Evolutionary conservation across 2,888 invertebrate species (phyloP).

Genomic region (Amiota mariae): DNA sequence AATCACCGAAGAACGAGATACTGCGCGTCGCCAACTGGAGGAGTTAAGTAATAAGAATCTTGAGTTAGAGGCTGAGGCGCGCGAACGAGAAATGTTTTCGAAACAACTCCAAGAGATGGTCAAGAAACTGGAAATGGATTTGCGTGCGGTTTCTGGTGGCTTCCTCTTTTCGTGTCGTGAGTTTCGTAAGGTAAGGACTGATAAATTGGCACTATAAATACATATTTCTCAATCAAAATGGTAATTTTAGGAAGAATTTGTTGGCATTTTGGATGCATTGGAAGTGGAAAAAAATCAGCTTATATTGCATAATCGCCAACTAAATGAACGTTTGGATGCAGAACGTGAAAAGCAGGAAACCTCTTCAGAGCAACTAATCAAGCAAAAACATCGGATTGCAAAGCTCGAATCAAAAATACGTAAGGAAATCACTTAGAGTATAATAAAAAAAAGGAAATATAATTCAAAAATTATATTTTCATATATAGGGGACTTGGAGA

Average conservation of each 20-base stretch:
- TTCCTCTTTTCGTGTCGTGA: slow-evolving; percentile 72
- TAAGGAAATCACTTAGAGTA: slow-evolving; percentile 11
- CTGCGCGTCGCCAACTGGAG: slow-evolving; percentile 53
- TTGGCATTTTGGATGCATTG: slow-evolving; percentile 67
- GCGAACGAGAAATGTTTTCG: slow-evolving; percentile 57
- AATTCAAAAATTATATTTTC: slow-evolving; percentile 5
- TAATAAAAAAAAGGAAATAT: neutral
- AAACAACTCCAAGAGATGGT: slow-evolving; percentile 53
- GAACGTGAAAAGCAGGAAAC: slow-evolving; percentile 60
- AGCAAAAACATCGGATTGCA: slow-evolving; percentile 66
- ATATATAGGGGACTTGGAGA: slow-evolving; percentile 61
- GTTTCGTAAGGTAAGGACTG: slow-evolving; percentile 66
- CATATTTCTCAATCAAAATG: neutral
- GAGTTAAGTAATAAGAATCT: slow-evolving; percentile 61
- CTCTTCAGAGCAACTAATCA: slow-evolving; percentile 59
- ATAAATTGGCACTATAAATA: neutral
- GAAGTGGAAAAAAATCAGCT: slow-evolving; percentile 69
- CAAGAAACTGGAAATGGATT: slow-evolving; percentile 65
- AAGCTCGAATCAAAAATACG: slow-evolving; percentile 68
- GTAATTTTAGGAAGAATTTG: slow-evolving; percentile 67
- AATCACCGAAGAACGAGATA: slow-evolving; percentile 52
- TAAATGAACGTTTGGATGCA: slow-evolving; percentile 59
- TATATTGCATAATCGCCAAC: slow-evolving; percentile 55
- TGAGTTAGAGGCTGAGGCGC: slow-evolving; percentile 56
- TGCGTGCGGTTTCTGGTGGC: slow-evolving; percentile 69